Conservation (phyloP, 2,113 vertebrate species). For the Ctenodactylus gundi region DNA sequence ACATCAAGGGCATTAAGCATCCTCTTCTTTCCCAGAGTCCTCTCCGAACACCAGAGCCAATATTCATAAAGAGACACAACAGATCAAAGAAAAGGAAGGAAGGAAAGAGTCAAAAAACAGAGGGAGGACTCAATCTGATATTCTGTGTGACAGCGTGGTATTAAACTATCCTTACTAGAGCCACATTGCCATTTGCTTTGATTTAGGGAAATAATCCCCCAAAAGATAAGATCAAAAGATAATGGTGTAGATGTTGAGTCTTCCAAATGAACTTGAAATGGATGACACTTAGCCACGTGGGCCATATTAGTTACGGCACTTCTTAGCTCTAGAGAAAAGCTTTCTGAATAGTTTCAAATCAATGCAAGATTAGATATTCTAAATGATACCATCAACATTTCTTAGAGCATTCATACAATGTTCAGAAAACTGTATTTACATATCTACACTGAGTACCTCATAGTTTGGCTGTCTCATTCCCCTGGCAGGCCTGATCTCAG, state of each 20-base stretch:
- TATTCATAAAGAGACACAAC: not conserved
- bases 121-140: not conserved
- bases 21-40: not conserved
- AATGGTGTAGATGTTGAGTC: not conserved
- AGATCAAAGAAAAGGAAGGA: not conserved
- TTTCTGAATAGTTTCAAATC: conserved; percentile 15
- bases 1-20: not conserved
- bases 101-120: not conserved
- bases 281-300: not conserved
- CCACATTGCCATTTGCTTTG: not conserved
- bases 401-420: not conserved
- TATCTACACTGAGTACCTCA: too few species aligned
- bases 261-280: conserved; percentile 1
- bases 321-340: not conserved
- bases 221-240: not conserved
- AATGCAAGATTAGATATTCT: not conserved
- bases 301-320: not conserved
- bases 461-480: not conserved
- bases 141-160: not conserved
- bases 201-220: not conserved
- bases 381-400: not conserved
- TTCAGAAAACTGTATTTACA: not conserved
- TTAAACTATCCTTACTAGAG: not conserved
- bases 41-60: not conserved
- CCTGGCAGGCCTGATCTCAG: not conserved